These are phyloP conservation scores for Ochropleura leucogaster DNA, from an alignment of 2,888 invertebrate species.

Conservation along the genomic window DNA sequence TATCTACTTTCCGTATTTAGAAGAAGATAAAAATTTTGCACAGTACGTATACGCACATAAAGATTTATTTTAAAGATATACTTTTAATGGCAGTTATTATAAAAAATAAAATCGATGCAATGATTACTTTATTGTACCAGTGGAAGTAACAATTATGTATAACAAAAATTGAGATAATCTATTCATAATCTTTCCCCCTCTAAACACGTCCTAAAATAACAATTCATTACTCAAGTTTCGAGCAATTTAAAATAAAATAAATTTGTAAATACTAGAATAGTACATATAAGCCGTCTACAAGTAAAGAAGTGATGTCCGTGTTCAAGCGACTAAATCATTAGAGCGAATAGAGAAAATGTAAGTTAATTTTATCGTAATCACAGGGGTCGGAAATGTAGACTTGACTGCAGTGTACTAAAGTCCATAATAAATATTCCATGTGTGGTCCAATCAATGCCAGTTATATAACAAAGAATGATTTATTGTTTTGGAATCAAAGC, in stretches of 20 bases:
- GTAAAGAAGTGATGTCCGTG: conserved; percentile 16
- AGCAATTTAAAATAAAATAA: conserved; percentile 33
- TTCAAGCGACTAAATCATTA: conserved; percentile 17
- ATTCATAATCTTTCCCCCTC: not conserved
- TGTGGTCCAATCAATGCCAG: conserved; percentile 1
- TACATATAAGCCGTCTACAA: not conserved
- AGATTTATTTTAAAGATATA: not conserved
- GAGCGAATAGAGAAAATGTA: conserved; percentile 31
- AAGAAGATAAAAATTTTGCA: conserved; percentile 15
- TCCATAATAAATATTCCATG: not conserved
- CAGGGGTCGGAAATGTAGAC: conserved; percentile 5
- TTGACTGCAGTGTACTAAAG: not conserved
- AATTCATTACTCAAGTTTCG: conserved; percentile 11
- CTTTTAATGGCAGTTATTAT: not conserved
- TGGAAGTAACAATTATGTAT: conserved; percentile 16
- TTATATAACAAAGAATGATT: not conserved
- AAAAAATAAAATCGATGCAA: conserved; percentile 5
- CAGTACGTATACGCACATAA: not conserved
- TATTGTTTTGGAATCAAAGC: not conserved
- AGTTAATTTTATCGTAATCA: conserved; percentile 39
- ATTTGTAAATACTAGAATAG: not conserved
- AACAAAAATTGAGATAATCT: not conserved
- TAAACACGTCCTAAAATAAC: conserved; percentile 28
- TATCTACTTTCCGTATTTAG: conserved; percentile 41
- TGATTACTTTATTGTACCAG: not conserved